Evolutionary conservation across 2,113 vertebrate genomes (phyloP), one percentile per base, ranked within the genome.

Genomic region (Paralichthys olivaceus): DNA sequence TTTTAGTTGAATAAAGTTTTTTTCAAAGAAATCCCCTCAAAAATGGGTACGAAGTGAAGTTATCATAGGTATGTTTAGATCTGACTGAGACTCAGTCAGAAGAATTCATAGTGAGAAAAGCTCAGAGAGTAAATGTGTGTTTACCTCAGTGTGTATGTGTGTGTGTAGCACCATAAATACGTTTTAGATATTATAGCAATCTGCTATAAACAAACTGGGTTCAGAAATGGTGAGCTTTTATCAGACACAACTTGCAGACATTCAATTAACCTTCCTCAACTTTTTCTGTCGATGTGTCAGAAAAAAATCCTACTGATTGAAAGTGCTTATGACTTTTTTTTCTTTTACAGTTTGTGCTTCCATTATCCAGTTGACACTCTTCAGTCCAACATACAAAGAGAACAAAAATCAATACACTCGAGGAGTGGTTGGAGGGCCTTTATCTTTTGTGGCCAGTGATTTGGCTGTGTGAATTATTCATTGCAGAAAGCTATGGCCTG

Each of bases 391-490:
- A 88, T 91, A 89, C 76, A 89, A 92, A 89, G 75, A 80, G 88
- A 83, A 86, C 90, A 93, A 93, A 95, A 96, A 95, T 96, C 95
- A 94, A 94, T 95, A 95, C 91, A 88, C 93, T 94, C 94, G 92
- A 95, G 94, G 94, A 93, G 91, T 90, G 88, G 94, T 95, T 93
- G 93, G 94, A 95, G 92, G 79, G 94, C 90, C 94, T 94, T 94
- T 94, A 95, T 96, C 95, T 94, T 95, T 95, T 94, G 93, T 67
- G 80, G 94, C 75, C 89, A 94, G 92, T 95, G 95, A 95, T 96
- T 97, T 96, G 94, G 90, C 92, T 69, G 87, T 84, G 93, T 97
- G 95, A 96, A 97, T 98, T 95, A 98, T 97, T 96, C 94, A 97
- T 95, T 92, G 74, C 84, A 91, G 93, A 93, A 94, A 91, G 89